Evolutionary conservation across 2,113 vertebrate species (phyloP).

Genomic region (Channa argus): DNA sequence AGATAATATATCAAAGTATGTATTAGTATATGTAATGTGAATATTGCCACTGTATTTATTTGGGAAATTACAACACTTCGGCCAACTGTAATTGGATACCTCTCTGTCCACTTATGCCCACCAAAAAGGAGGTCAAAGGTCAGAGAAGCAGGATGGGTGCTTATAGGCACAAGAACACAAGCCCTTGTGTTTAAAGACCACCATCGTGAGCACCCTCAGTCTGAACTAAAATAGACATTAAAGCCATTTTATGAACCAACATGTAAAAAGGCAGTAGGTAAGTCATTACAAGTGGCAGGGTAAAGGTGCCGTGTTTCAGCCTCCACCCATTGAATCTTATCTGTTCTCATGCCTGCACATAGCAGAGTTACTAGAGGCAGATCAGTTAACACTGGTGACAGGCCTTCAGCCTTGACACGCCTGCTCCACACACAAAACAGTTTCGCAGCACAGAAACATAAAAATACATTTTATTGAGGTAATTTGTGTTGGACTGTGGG

Average conservation of each 20-base stretch:
- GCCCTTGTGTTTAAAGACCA: slow-evolving; percentile 8
- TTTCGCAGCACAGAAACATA: slow-evolving; percentile 42
- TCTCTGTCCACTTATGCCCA: neutral
- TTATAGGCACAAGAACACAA: slow-evolving; percentile 8
- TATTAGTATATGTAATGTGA: neutral
- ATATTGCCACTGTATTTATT: no score
- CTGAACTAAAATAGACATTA: slow-evolving; percentile 16
- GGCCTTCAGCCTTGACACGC: slow-evolving; percentile 53
- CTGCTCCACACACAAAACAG: slow-evolving; percentile 44
- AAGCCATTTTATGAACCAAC: neutral
- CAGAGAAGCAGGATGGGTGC: slow-evolving; percentile 3
- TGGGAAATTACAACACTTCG: neutral
- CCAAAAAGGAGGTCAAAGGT: slow-evolving; percentile 57
- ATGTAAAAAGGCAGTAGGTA: slow-evolving; percentile 24
- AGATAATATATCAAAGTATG: neutral
- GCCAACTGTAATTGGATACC: neutral
- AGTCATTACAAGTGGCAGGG: slow-evolving; percentile 9
- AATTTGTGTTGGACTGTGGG: slow-evolving; percentile 45
- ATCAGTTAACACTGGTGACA: slow-evolving; percentile 59
- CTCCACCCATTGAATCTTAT: slow-evolving; percentile 47
- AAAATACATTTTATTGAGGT: slow-evolving; percentile 55
- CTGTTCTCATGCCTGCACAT: slow-evolving; percentile 51
- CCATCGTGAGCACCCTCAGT: neutral
- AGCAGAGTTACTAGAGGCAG: slow-evolving; percentile 57
- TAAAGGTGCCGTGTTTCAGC: slow-evolving; percentile 40